phyloP scores from a whole-genome alignment of 1,140 invertebrate genomes.

The Camponotus vicinus region DNA sequence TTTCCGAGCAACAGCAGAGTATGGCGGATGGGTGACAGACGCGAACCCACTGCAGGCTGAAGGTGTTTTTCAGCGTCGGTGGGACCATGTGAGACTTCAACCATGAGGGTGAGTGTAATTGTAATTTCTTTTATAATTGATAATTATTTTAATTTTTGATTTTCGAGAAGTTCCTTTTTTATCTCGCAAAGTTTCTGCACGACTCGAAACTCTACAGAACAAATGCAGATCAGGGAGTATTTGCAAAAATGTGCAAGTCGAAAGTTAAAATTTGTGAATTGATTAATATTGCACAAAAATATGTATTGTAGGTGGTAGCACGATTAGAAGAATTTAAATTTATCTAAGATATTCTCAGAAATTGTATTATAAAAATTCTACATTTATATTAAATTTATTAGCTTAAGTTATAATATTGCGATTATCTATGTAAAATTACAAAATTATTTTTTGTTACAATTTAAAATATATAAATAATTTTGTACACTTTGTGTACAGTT shows the following conservation, averaged over 20 bases:
- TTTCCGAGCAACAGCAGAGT: conserved; percentile 40
- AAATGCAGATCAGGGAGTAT: not conserved
- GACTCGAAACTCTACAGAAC: not conserved
- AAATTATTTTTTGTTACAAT: not conserved
- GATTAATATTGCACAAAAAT: not conserved
- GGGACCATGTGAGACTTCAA: conserved; percentile 81
- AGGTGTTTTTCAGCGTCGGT: conserved; percentile 75
- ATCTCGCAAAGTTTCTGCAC: not conserved
- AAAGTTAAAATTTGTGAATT: not conserved
- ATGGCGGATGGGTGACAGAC: conserved; percentile 75
- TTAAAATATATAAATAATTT: not conserved
- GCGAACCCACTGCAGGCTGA: conserved; percentile 60
- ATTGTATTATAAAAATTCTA: no score
- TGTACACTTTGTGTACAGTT: not conserved
- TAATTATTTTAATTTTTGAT: not conserved
- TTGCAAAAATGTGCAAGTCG: not conserved
- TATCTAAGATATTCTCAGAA: not conserved
- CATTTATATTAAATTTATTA: not conserved
- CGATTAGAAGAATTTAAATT: not conserved
- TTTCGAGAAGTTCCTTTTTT: not conserved
- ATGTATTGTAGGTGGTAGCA: not conserved
- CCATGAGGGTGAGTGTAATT: conserved; percentile 79
- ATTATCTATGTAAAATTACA: not conserved
- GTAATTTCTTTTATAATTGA: not conserved
- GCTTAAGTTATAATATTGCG: not conserved